These are phyloP conservation scores for Malurus melanocephalus DNA, from an alignment of 2,113 vertebrate species.

Conservation along the genomic window DNA sequence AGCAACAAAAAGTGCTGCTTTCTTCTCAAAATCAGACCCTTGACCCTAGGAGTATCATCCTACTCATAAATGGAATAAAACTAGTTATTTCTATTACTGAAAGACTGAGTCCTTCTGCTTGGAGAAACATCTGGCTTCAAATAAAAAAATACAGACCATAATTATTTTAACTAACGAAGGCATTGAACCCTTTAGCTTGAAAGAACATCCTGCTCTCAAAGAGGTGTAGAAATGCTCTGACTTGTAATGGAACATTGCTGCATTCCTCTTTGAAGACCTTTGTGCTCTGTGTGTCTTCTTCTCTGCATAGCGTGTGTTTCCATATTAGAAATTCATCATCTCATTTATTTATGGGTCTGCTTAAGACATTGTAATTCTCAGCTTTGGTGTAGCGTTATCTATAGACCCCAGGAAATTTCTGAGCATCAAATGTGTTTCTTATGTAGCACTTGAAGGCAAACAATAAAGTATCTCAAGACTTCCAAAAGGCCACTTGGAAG, in stretches of 20 bases:
- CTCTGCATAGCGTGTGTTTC: not conserved
- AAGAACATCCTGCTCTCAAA: not conserved
- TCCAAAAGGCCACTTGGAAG: not conserved
- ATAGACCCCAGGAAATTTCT: not conserved
- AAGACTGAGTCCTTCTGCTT: not conserved
- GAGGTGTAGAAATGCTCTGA: not conserved
- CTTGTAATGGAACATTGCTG: not conserved
- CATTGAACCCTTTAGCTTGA: not conserved
- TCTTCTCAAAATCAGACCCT: not conserved
- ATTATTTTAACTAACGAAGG: not conserved
- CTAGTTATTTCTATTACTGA: not conserved
- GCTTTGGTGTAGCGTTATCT: not conserved
- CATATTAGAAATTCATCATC: not conserved
- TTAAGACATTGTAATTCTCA: not conserved
- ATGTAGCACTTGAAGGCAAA: not conserved
- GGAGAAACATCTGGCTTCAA: conserved; percentile 3
- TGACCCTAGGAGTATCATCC: not conserved
- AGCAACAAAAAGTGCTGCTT: not conserved
- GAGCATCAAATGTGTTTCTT: not conserved
- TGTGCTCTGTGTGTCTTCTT: not conserved
- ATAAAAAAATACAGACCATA: not conserved
- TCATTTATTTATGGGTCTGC: not conserved
- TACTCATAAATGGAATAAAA: not conserved
- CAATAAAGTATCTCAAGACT: accelerated
- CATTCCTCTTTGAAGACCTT: not conserved